Evolutionary conservation across 2,113 vertebrate genomes (phyloP).

Genomic region (Tupaia tana): DNA sequence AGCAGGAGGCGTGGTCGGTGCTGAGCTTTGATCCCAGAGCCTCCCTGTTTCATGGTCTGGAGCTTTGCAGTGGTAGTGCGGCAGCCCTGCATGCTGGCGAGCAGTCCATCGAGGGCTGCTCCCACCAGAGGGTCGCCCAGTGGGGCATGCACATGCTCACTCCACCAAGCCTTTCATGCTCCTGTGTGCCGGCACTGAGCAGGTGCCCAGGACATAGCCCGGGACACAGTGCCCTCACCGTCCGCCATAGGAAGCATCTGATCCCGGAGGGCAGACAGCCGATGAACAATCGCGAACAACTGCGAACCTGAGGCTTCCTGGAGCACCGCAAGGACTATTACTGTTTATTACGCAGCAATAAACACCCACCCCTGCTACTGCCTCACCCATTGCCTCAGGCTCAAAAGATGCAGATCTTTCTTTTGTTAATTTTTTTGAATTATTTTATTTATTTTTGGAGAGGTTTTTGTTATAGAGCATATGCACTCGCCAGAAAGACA

Average conservation of each 20-base stretch:
- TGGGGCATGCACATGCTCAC: fast-evolving
- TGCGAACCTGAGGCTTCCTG: fast-evolving
- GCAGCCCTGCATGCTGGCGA: fast-evolving
- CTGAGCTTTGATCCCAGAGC: background rate
- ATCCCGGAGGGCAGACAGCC: fast-evolving
- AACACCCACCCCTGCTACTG: background rate
- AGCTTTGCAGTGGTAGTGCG: fast-evolving
- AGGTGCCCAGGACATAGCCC: background rate
- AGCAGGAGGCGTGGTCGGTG: background rate
- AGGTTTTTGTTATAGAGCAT: too few relatives aligned
- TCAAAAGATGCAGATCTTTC: background rate
- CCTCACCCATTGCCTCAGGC: too few relatives aligned
- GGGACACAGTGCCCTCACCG: background rate
- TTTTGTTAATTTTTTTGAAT: too few relatives aligned
- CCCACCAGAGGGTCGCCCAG: background rate
- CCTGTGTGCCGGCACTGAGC: fast-evolving
- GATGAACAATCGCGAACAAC: fast-evolving
- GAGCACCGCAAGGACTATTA: fast-evolving
- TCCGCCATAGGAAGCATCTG: fast-evolving
- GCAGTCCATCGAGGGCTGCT: background rate
- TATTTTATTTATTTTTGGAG: too few relatives aligned
- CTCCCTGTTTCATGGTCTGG: fast-evolving
- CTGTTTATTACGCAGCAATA: fast-evolving
- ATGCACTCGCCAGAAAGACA: too few relatives aligned
- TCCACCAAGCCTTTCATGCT: fast-evolving